phyloP scores from a whole-genome alignment of 1,140 invertebrate species.

The Lepidurus arcticus region DNA sequence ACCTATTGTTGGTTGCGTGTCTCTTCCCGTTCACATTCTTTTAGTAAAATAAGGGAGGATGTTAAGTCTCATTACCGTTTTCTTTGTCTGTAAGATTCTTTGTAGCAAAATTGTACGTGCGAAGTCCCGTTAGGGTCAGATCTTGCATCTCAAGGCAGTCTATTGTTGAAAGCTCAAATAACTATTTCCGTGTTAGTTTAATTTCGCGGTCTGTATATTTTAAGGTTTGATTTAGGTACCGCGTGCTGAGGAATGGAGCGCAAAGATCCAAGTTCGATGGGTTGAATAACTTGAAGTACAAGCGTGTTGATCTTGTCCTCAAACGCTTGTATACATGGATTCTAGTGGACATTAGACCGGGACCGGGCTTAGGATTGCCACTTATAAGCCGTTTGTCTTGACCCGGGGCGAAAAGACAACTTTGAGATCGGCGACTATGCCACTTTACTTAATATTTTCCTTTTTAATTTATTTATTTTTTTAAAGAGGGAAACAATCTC shows the following conservation, averaged over 20 bases:
- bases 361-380: not conserved
- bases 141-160: too few species aligned
- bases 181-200: not conserved
- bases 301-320: conserved; percentile 59
- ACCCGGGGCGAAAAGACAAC: not conserved
- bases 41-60: too few species aligned
- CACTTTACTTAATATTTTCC: not conserved
- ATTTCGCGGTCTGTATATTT: conserved; percentile 30
- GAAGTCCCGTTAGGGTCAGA: too few species aligned
- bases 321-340: conserved; percentile 70
- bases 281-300: conserved; percentile 77
- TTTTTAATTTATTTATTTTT: not conserved
- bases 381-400: not conserved
- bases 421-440: not conserved
- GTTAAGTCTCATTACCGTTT: too few species aligned
- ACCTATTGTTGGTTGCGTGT: too few species aligned
- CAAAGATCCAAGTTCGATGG: conserved; percentile 78
- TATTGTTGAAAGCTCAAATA: too few species aligned
- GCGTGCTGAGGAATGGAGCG: conserved; percentile 72
- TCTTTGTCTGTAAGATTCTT: too few species aligned
- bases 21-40: too few species aligned
- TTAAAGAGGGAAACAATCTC: not conserved
- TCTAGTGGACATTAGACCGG: conserved; percentile 51
- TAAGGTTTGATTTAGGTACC: conserved; percentile 58
- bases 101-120: too few species aligned